These are phyloP conservation scores for Ptilodon capucinus DNA, from an alignment of 2,888 invertebrate species.

Conservation along the genomic window DNA sequence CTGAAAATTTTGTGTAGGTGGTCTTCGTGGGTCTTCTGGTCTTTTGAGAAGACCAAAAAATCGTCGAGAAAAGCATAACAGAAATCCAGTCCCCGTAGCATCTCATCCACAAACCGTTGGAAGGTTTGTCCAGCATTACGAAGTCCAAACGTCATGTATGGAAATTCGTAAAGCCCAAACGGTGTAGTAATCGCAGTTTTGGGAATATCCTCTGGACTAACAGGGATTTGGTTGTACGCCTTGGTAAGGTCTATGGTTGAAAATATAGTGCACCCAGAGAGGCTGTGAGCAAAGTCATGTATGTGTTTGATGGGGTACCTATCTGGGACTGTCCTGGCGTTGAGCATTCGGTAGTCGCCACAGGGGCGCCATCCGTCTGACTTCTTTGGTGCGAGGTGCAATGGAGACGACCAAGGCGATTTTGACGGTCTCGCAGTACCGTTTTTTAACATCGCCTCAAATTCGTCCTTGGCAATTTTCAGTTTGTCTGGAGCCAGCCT, in stretches of 20 bases:
- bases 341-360: constrained; percentile 4
- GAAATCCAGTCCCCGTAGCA: not conserved
- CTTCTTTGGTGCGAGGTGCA: not conserved
- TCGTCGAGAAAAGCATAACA: not conserved
- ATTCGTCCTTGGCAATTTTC: constrained; percentile 1
- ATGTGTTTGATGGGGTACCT: constrained; percentile 6
- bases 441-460: not conserved
- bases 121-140: constrained; percentile 1
- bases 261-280: not conserved
- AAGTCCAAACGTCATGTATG: constrained; percentile 1
- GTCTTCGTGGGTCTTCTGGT: not conserved
- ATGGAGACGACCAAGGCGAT: constrained; percentile 3
- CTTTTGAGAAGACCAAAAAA: not conserved
- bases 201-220: not conserved
- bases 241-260: not conserved
- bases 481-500: constrained; percentile 10
- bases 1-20: constrained; percentile 1
- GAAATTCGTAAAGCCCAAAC: constrained; percentile 1
- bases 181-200: constrained; percentile 7
- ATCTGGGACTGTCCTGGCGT: constrained; percentile 4
- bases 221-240: constrained; percentile 2
- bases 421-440: constrained; percentile 1
- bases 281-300: constrained; percentile 1
- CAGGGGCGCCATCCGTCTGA: constrained; percentile 4
- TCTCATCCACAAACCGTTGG: not conserved